Conservation (phyloP, 2,113 vertebrate genomes). For the Delphinus delphis region DNA sequence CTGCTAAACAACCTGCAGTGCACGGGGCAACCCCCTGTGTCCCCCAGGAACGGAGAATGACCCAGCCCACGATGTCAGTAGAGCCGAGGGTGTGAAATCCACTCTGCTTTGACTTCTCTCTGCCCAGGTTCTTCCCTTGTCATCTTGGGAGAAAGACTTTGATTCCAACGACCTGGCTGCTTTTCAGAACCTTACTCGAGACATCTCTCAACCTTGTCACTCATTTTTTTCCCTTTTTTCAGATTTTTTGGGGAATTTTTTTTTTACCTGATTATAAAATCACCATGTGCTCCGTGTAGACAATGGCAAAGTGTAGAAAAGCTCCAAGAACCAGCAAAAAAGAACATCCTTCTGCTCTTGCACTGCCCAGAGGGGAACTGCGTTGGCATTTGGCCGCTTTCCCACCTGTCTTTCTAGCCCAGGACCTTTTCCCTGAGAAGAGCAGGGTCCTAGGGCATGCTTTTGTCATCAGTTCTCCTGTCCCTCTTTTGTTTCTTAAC, state of each 20-base stretch:
- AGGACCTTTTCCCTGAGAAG: background rate
- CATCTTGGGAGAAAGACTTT: background rate
- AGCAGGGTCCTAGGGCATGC: accelerated
- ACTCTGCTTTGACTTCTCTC: accelerated
- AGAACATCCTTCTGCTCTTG: background rate
- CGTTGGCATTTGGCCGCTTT: background rate
- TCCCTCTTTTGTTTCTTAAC: too few relatives aligned
- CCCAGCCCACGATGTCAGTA: accelerated
- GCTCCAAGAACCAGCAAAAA: background rate
- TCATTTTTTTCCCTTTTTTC: background rate
- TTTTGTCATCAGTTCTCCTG: background rate
- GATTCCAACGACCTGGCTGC: accelerated
- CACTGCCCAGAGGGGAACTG: accelerated
- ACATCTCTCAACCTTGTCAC: background rate
- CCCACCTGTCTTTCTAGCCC: background rate
- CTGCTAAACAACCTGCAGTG: background rate
- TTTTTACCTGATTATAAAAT: background rate
- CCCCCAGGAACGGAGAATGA: background rate
- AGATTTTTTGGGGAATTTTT: background rate
- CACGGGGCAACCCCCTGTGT: accelerated
- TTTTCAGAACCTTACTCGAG: background rate
- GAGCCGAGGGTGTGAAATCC: background rate
- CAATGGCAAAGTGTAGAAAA: background rate
- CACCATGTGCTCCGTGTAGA: accelerated
- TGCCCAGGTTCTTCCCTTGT: background rate